A percentile compares a stretch with the other conserved stretches of the same genome.
Evolutionary conservation across 2,113 vertebrate genomes (phyloP).

Genomic region (Chamaetylas fuelleborni): DNA sequence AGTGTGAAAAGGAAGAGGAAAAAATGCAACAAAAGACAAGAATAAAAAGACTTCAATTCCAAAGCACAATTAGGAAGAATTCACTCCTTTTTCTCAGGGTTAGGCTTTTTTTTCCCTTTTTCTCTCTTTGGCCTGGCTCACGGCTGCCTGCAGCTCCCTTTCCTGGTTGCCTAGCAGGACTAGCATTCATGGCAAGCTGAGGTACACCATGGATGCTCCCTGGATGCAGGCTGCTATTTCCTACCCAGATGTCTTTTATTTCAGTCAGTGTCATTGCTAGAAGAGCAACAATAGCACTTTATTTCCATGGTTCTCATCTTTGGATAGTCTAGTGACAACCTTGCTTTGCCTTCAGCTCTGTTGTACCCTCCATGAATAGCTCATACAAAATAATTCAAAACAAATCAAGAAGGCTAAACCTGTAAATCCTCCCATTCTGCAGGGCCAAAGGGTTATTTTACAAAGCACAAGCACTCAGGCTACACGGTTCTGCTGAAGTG

Average conservation of each 20-base stretch:
- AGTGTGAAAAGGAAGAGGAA: not conserved
- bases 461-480: not conserved
- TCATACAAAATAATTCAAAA: not conserved
- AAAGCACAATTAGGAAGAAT: not conserved
- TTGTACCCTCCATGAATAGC: not conserved
- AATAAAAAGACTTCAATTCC: constrained; percentile 5
- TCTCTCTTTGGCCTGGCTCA: not conserved
- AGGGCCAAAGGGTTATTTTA: not conserved
- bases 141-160: constrained; percentile 29
- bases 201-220: constrained; percentile 60
- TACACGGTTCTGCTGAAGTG: not conserved
- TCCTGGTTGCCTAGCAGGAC: constrained; percentile 76
- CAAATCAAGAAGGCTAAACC: constrained; percentile 13
- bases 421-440: constrained; percentile 6
- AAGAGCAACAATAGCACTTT: not conserved
- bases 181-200: constrained; percentile 68
- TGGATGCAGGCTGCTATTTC: constrained; percentile 25
- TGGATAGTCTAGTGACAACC: not conserved
- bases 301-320: not conserved
- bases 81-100: not conserved
- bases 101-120: not conserved
- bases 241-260: constrained; percentile 35
- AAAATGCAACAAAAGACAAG: constrained; percentile 10
- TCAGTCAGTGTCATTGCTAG: not conserved
- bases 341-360: not conserved